Evolutionary conservation across 2,797 vertebrate genomes (phyloP).

Genomic region (Characodon lateralis): DNA sequence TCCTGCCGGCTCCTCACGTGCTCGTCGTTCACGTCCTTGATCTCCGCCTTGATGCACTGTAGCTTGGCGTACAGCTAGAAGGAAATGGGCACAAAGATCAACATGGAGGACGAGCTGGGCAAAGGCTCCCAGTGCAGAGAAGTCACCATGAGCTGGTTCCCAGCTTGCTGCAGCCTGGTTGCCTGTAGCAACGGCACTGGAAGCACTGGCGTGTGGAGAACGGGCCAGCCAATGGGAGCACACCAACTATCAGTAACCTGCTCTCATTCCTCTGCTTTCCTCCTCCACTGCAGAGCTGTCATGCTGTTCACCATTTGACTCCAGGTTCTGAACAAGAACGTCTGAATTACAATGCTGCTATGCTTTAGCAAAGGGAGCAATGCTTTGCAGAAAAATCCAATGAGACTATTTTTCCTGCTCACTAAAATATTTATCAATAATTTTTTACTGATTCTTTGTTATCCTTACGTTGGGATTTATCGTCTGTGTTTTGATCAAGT

Average conservation of each 20-base stretch:
- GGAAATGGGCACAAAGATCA: conserved; percentile 13
- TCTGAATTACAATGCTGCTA: conserved; percentile 17
- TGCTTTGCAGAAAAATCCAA: not conserved
- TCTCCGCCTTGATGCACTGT: conserved; percentile 82
- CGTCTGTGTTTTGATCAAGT: not conserved
- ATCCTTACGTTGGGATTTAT: not conserved
- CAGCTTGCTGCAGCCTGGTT: conserved; percentile 47
- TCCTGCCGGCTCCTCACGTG: conserved; percentile 83
- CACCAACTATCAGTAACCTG: conserved; percentile 13
- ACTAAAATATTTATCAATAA: not conserved
- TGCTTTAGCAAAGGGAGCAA: not conserved
- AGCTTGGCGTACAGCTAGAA: conserved; percentile 80
- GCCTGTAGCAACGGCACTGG: conserved; percentile 63
- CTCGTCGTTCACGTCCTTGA: conserved; percentile 82
- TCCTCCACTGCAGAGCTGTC: conserved; percentile 19
- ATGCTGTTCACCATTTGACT: conserved; percentile 34
- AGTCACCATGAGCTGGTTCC: conserved; percentile 31
- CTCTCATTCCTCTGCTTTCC: conserved; percentile 23
- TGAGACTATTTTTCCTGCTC: not conserved
- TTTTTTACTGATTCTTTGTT: not conserved
- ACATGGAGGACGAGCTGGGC: conserved; percentile 25
- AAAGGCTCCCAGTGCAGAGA: conserved; percentile 15
- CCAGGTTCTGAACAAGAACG: conserved; percentile 12
- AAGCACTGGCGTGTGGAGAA: conserved; percentile 53
- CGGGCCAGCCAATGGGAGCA: conserved; percentile 47